Conservation (phyloP, 2,888 invertebrate genomes). For the Plagodis pulveraria region DNA sequence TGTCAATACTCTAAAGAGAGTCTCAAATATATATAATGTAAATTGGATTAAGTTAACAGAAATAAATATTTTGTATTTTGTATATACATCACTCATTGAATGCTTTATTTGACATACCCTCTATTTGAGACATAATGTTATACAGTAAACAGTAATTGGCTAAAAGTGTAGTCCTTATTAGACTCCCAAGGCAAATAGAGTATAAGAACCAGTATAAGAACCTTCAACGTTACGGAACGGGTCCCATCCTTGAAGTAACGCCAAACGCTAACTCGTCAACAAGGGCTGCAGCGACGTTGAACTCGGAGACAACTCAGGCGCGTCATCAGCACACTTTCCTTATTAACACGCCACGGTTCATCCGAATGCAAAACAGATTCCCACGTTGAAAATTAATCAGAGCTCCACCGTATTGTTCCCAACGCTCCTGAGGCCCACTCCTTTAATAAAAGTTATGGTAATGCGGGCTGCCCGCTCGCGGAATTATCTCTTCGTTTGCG, state of each 20-base stretch:
- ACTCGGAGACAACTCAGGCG: constrained; percentile 26
- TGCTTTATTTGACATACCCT: too few relatives aligned
- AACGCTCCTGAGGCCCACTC: constrained; percentile 66
- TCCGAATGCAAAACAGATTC: constrained; percentile 79
- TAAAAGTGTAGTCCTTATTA: too few relatives aligned
- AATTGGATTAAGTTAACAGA: too few relatives aligned
- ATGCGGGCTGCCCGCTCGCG: constrained; percentile 73
- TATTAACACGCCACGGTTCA: constrained; percentile 57
- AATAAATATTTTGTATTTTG: too few relatives aligned
- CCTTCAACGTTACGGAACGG: too few relatives aligned
- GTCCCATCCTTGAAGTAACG: constrained; percentile 1
- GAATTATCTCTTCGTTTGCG: constrained; percentile 84
- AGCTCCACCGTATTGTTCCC: constrained; percentile 72
- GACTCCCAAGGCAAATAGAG: too few relatives aligned
- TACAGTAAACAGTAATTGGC: too few relatives aligned
- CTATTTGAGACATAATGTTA: too few relatives aligned
- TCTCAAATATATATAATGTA: too few relatives aligned
- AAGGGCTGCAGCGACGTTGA: neutral
- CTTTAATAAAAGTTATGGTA: constrained; percentile 84
- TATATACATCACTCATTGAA: too few relatives aligned
- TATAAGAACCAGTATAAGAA: too few relatives aligned
- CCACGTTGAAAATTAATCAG: constrained; percentile 80
- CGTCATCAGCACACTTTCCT: constrained; percentile 50
- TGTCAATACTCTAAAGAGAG: too few relatives aligned
- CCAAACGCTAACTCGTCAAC: neutral